Conservation (phyloP, 1,140 invertebrate genomes). For the Pachypeltis micranthus region DNA sequence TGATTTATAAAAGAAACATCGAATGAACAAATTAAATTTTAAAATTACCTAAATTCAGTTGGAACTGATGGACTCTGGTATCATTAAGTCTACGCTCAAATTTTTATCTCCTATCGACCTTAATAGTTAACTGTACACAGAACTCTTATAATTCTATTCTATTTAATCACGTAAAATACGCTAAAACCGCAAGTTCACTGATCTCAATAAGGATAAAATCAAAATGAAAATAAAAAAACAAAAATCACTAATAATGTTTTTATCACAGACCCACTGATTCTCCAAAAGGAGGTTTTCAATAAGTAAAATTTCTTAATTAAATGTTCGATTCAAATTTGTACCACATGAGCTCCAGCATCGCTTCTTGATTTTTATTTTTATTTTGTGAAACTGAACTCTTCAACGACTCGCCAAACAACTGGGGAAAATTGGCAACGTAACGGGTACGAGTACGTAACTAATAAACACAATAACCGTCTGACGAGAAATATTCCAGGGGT, state of each 20-base stretch:
- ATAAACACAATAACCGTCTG: too few relatives aligned
- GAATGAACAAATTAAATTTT: too few relatives aligned
- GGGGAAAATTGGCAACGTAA: too few relatives aligned
- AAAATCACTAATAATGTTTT: conserved; percentile 19
- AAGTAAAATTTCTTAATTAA: conserved; percentile 16
- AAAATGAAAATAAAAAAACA: not conserved
- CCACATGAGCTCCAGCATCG: conserved; percentile 16
- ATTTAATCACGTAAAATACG: conserved; percentile 1
- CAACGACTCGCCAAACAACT: too few relatives aligned
- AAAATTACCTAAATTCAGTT: too few relatives aligned
- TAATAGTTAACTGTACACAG: not conserved
- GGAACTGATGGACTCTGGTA: conserved; percentile 3
- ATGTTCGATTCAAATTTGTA: not conserved
- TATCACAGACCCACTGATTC: conserved; percentile 23
- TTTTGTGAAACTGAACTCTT: too few relatives aligned
- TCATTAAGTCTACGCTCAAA: not conserved
- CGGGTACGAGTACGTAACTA: too few relatives aligned
- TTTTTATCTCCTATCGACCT: not conserved
- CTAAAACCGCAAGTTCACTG: not conserved
- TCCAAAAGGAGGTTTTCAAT: conserved; percentile 16
- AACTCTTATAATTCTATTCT: not conserved
- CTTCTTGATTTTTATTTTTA: too few relatives aligned
- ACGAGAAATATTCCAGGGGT: too few relatives aligned
- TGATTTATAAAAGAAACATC: too few relatives aligned
- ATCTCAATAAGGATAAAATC: not conserved